These are phyloP conservation scores for Otis tarda DNA, from an alignment of 2,113 vertebrate species.

Conservation along the genomic window DNA sequence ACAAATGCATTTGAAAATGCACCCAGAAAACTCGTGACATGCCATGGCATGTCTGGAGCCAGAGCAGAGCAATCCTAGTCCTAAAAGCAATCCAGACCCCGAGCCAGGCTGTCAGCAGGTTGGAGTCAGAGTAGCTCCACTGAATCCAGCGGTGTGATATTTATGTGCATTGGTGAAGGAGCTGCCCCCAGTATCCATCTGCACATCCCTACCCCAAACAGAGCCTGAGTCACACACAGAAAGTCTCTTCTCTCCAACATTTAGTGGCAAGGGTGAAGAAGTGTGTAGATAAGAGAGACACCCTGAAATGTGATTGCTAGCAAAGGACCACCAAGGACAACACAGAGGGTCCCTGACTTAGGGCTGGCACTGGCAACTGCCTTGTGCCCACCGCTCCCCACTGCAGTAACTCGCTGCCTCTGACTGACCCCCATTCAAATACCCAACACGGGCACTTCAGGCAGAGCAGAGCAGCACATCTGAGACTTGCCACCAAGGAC, in stretches of 20 bases:
- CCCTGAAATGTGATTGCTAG: not conserved
- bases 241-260: not conserved
- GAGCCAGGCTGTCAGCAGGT: not conserved
- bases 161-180: not conserved
- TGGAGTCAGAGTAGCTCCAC: not conserved
- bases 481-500: not conserved
- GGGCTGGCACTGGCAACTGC: not conserved
- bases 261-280: not conserved
- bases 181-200: not conserved
- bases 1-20: not conserved
- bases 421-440: not conserved
- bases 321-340: not conserved
- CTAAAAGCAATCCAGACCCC: not conserved
- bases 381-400: not conserved
- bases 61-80: not conserved
- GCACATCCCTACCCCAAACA: not conserved
- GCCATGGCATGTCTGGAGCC: not conserved
- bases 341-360: not conserved
- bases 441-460: not conserved
- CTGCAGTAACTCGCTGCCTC: not conserved
- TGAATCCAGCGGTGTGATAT: not conserved
- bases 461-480: not conserved
- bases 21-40: fast-evolving
- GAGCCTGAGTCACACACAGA: not conserved
- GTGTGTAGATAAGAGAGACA: not conserved